phyloP scores from a whole-genome alignment of 2,113 vertebrate genomes.

The Daubentonia madagascariensis region DNA sequence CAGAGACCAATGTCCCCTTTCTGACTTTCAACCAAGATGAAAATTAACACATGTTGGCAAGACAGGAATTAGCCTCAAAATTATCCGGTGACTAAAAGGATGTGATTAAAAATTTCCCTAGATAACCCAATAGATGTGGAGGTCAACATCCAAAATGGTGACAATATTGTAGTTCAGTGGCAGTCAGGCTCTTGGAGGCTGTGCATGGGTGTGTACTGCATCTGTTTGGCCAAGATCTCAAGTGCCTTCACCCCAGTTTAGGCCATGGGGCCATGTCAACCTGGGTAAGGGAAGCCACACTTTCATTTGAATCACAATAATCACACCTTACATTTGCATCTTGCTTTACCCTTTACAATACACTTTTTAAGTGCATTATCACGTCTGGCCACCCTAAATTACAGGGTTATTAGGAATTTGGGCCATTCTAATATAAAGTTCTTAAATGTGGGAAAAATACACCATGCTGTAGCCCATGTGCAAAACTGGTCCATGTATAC shows the following conservation, averaged over 20 bases:
- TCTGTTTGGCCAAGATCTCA: not conserved
- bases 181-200: not conserved
- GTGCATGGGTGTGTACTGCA: not conserved
- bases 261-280: not conserved
- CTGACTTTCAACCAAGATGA: conserved; percentile 50
- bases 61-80: not conserved
- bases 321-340: not conserved
- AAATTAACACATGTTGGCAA: not conserved
- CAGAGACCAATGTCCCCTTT: conserved; percentile 75
- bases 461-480: not conserved
- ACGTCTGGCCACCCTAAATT: not conserved
- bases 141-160: not conserved
- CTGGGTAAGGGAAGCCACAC: not conserved
- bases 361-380: not conserved
- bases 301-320: not conserved
- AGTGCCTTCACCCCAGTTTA: not conserved
- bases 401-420: not conserved
- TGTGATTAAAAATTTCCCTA: not conserved
- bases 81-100: conserved; percentile 29
- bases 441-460: conserved; percentile 18
- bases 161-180: not conserved
- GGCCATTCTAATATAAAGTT: not conserved
- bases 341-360: not conserved
- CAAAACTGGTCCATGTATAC: not conserved
- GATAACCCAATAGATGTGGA: not conserved